A percentile compares a stretch with the other conserved stretches of the same genome.
These are phyloP conservation scores for Drosophila sucinea DNA, from an alignment of 1,140 invertebrate genomes.

Conservation along the genomic window DNA sequence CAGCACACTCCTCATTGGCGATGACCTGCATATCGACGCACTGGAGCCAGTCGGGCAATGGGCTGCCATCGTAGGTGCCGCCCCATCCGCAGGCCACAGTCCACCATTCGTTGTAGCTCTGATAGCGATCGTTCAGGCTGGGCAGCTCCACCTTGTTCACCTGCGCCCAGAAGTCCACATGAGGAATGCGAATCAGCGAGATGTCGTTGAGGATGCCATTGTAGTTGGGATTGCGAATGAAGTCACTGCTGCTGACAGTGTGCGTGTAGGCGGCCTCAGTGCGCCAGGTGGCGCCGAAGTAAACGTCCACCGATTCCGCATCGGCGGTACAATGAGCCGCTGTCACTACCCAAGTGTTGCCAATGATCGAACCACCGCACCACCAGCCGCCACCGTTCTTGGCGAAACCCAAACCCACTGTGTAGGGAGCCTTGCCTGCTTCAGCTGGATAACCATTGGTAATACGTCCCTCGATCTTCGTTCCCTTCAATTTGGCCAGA, in stretches of 20 bases:
- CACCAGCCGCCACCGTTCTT: conserved; percentile 63
- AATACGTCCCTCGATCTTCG: conserved; percentile 18
- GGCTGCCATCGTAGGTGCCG: conserved; percentile 28
- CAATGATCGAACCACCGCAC: conserved; percentile 84
- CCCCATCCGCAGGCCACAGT: conserved; percentile 48
- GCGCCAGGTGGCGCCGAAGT: conserved; percentile 54
- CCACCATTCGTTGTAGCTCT: conserved; percentile 21
- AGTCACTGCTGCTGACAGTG: conserved; percentile 28
- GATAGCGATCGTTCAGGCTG: conserved; percentile 29
- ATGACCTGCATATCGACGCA: conserved; percentile 38
- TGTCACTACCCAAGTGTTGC: conserved; percentile 84
- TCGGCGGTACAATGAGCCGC: conserved; percentile 84
- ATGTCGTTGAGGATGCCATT: conserved; percentile 35
- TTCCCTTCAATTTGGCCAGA: conserved; percentile 35
- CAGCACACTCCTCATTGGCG: conserved; percentile 9
- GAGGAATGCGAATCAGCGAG: conserved; percentile 31
- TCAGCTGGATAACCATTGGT: conserved; percentile 45
- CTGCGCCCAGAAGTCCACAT: conserved; percentile 33
- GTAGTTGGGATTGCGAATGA: conserved; percentile 33
- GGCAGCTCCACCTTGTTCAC: conserved; percentile 44
- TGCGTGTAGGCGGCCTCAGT: conserved; percentile 35
- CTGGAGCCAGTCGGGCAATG: conserved; percentile 27
- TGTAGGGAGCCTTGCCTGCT: conserved; percentile 83
- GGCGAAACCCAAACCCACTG: conserved; percentile 78
- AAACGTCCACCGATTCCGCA: conserved; percentile 29